phyloP scores from a whole-genome alignment of 2,888 invertebrate species.

The Helobdella robusta region DNA sequence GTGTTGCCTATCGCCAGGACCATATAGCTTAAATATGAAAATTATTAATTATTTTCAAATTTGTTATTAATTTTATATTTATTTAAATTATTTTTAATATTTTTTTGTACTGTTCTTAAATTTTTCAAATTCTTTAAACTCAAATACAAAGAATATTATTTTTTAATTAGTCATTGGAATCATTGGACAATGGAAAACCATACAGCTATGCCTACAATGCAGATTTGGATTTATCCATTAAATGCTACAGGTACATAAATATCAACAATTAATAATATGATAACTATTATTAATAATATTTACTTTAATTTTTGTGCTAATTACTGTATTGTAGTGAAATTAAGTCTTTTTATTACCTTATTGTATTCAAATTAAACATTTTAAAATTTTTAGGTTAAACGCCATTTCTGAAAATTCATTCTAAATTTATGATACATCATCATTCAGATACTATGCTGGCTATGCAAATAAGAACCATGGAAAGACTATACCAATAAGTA shows the following conservation, averaged over 20 bases:
- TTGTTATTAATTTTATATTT: too few species aligned
- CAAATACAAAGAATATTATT: too few species aligned
- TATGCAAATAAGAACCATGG: constrained; percentile 80
- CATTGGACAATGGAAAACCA: constrained; percentile 88
- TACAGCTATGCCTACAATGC: constrained; percentile 54
- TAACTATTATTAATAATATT: too few species aligned
- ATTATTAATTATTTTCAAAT: too few species aligned
- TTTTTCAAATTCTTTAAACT: too few species aligned
- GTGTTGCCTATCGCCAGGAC: too few species aligned
- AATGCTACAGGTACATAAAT: constrained; percentile 49
- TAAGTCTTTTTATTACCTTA: background rate
- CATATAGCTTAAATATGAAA: too few species aligned
- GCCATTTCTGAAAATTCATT: background rate
- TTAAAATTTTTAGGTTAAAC: background rate
- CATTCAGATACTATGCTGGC: constrained; percentile 58
- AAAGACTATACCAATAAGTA: constrained; percentile 67
- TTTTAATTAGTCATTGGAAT: constrained; percentile 74
- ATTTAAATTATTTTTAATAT: too few species aligned
- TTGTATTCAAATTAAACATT: background rate
- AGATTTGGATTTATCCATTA: constrained; percentile 49
- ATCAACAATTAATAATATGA: too few species aligned
- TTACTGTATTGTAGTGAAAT: background rate
- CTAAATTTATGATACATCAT: background rate
- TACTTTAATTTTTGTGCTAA: background rate
- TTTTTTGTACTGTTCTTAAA: too few species aligned